phyloP scores from a whole-genome alignment of 2,113 vertebrate genomes.

The Lamprologus ornatipinnis region DNA sequence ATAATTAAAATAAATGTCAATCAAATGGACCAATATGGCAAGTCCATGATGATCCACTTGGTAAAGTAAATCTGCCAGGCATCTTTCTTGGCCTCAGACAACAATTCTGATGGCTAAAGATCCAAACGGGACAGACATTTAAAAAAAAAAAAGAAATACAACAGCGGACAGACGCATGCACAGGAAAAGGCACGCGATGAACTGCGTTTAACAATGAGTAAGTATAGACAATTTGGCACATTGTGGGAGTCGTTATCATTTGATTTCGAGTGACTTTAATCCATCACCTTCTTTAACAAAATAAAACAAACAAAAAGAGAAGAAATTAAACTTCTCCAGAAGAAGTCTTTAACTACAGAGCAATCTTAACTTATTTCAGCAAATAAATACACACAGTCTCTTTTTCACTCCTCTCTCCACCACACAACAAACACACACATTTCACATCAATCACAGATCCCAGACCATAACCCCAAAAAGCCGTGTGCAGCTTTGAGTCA shows the following conservation, averaged over 20 bases:
- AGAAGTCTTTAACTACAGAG: neutral
- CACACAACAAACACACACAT: slow-evolving; percentile 32
- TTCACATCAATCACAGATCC: slow-evolving; percentile 62
- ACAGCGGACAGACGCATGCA: neutral
- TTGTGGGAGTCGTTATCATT: neutral
- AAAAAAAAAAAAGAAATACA: slow-evolving; percentile 14
- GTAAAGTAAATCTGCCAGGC: neutral
- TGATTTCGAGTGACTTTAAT: neutral
- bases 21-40: neutral
- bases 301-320: neutral
- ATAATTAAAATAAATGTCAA: neutral
- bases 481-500: slow-evolving; percentile 61
- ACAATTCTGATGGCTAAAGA: neutral
- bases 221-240: neutral
- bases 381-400: slow-evolving; percentile 10
- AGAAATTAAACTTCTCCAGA: neutral
- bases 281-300: neutral
- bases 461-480: slow-evolving; percentile 67
- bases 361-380: slow-evolving; percentile 9
- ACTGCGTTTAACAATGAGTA: neutral
- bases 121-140: neutral
- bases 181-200: neutral
- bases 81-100: neutral
- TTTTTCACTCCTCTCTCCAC: neutral
- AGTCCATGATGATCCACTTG: neutral